Percentiles rank a stretch among this genome's conserved stretches.
Conservation (phyloP, 2,797 vertebrate species). For the Diplodus sargus region DNA sequence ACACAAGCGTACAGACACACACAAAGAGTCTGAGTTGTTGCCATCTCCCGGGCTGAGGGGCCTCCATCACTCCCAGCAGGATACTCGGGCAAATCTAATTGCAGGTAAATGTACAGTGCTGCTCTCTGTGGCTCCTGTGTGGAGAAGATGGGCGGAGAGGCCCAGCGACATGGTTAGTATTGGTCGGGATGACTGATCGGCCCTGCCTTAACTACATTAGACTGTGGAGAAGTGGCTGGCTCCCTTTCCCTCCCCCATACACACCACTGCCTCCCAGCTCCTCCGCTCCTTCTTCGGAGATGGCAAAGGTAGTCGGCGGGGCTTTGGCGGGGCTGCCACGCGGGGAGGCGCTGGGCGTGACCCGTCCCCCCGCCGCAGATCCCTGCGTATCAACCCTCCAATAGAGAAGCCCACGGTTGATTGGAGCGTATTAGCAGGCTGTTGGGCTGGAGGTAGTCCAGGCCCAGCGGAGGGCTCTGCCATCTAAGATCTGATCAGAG, state of each 20-base stretch:
- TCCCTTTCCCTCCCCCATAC: constrained; percentile 51
- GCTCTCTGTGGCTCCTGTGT: constrained; percentile 77
- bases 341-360: constrained; percentile 49
- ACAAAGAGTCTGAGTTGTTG: constrained; percentile 57
- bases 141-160: constrained; percentile 79
- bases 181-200: constrained; percentile 84
- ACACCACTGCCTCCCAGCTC: constrained; percentile 37
- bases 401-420: constrained; percentile 62
- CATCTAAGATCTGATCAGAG: constrained; percentile 84
- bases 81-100: constrained; percentile 83
- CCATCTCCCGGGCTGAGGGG: constrained; percentile 69
- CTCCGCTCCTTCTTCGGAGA: constrained; percentile 38
- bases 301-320: constrained; percentile 37
- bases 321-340: constrained; percentile 24
- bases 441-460: constrained; percentile 71
- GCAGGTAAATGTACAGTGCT: constrained; percentile 83
- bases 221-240: constrained; percentile 79
- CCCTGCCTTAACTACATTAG: constrained; percentile 80
- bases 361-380: constrained; percentile 44
- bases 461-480: constrained; percentile 73
- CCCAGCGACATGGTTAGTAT: constrained; percentile 85
- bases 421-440: constrained; percentile 67
- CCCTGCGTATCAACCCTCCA: constrained; percentile 54
- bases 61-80: constrained; percentile 81
- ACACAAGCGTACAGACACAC: constrained; percentile 6